Conservation (phyloP, 2,888 invertebrate species). For the Lissonota sp. region DNA sequence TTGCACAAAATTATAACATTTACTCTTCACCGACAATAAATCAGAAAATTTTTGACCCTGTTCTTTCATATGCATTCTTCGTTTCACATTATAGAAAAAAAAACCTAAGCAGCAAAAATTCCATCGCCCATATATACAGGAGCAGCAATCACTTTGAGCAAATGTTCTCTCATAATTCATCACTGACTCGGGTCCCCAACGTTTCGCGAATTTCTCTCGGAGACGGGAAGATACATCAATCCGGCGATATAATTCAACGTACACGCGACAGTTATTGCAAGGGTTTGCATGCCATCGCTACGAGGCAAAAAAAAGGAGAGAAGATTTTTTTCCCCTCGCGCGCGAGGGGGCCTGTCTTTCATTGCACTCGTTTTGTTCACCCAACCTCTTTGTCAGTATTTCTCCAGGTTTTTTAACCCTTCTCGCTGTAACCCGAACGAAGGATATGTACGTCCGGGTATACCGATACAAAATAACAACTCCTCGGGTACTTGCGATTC, state of each 20-base stretch:
- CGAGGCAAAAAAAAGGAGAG: background rate
- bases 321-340: constrained; percentile 2
- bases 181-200: constrained; percentile 2
- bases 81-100: too few relatives aligned
- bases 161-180: constrained; percentile 29
- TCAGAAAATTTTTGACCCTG: too few relatives aligned
- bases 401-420: background rate
- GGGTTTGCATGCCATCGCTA: constrained; percentile 24
- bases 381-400: constrained; percentile 33
- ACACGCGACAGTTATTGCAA: constrained; percentile 45
- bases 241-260: constrained; percentile 46
- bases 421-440: background rate
- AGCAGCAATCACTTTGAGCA: constrained; percentile 22
- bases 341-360: constrained; percentile 14
- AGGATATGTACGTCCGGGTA: background rate
- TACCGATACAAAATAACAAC: constrained; percentile 42
- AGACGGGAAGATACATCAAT: constrained; percentile 18
- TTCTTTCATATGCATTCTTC: too few relatives aligned
- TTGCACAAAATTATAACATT: too few relatives aligned
- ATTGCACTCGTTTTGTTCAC: constrained; percentile 25
- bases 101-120: too few relatives aligned
- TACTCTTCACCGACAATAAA: too few relatives aligned
- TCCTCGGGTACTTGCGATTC: constrained; percentile 44
- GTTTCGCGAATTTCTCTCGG: background rate
- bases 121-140: too few relatives aligned